phyloP scores from a whole-genome alignment of 1,140 invertebrate species.

The Drosophila parvula region DNA sequence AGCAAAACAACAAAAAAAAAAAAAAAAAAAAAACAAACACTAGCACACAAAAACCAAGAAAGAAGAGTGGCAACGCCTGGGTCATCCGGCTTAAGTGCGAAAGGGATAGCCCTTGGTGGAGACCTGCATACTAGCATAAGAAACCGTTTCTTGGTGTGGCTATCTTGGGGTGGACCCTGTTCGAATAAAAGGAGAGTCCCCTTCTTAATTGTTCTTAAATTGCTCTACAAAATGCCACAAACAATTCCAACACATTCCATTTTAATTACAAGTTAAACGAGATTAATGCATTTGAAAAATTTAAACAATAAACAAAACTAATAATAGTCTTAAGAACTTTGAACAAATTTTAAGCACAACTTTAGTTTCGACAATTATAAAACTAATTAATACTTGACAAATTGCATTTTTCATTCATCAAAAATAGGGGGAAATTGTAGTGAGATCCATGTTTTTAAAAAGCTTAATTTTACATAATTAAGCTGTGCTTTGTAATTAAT shows the following conservation, averaged over 20 bases:
- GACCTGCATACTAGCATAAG: conserved; percentile 27
- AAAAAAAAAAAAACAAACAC: conserved; percentile 15
- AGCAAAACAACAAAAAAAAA: conserved; percentile 1
- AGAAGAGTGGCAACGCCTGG: conserved; percentile 60
- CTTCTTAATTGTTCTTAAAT: conserved; percentile 33
- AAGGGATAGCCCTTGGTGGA: conserved; percentile 16
- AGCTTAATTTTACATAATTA: conserved; percentile 24
- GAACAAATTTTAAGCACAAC: not conserved
- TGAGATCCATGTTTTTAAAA: not conserved
- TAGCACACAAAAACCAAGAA: conserved; percentile 24
- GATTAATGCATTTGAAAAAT: not conserved
- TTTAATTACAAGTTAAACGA: not conserved
- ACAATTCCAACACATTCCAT: not conserved
- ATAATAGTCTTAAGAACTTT: too few species aligned
- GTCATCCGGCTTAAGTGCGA: conserved; percentile 28
- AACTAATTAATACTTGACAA: not conserved
- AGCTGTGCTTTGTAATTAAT: conserved; percentile 33
- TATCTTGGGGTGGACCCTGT: conserved; percentile 30
- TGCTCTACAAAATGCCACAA: conserved; percentile 14
- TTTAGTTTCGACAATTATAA: not conserved
- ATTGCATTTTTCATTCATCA: not conserved
- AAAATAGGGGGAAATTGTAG: too few species aligned
- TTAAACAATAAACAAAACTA: not conserved
- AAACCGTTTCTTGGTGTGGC: conserved; percentile 31
- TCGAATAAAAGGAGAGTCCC: not conserved